Conservation (phyloP, 2,888 invertebrate genomes). For the Trichogramma dendrolimi region DNA sequence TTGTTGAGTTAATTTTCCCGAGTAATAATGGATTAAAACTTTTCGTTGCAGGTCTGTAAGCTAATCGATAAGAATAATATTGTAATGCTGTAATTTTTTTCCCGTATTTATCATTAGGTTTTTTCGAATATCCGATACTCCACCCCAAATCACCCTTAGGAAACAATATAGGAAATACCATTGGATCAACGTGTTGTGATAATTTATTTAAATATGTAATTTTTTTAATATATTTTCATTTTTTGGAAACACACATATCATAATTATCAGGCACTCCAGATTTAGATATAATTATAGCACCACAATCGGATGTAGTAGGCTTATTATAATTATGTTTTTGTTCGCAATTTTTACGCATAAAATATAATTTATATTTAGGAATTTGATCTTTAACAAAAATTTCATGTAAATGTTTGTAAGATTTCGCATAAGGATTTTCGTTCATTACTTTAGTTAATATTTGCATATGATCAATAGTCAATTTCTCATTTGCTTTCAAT, state of each 20-base stretch:
- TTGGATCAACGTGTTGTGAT: constrained; percentile 17
- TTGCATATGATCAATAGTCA: no score
- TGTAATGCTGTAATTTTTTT: constrained; percentile 8
- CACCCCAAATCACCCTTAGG: constrained; percentile 19
- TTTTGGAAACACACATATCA: constrained; percentile 16
- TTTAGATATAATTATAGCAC: no score
- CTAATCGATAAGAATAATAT: constrained; percentile 15
- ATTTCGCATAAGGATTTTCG: no score
- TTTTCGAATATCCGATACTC: constrained; percentile 2
- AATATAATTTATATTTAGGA: no score
- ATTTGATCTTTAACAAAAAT: no score
- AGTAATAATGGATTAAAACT: constrained; percentile 12
- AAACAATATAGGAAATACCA: constrained; percentile 18
- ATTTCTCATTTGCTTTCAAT: no score
- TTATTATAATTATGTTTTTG: no score
- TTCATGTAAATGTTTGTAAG: no score
- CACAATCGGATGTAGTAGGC: no score
- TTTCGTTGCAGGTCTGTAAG: constrained; percentile 7
- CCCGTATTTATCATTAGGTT: not conserved
- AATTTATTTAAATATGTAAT: constrained; percentile 13
- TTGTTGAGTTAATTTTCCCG: constrained; percentile 12
- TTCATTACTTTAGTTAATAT: no score
- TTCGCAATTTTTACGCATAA: no score
- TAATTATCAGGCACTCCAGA: not conserved
- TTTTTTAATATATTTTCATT: not conserved